These are phyloP conservation scores for Spinibarbus caldwelli DNA, from an alignment of 2,797 vertebrate species.

Conservation along the genomic window DNA sequence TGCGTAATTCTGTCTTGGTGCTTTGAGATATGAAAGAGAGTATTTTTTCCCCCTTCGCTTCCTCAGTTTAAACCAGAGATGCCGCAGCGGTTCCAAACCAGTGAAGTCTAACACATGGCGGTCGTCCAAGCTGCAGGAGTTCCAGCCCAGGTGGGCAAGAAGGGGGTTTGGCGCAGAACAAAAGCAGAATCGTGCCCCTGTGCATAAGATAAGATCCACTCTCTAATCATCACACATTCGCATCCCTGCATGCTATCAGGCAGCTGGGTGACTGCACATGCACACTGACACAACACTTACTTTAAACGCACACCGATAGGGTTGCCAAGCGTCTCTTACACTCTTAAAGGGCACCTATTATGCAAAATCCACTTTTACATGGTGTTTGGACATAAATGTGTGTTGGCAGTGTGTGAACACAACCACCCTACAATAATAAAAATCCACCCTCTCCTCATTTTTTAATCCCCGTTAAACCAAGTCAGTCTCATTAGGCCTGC, in stretches of 20 bases:
- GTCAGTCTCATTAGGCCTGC: no score
- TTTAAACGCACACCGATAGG: background rate
- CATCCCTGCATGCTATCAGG: slow-evolving; percentile 65
- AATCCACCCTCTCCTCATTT: no score
- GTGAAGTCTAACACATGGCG: slow-evolving; percentile 38
- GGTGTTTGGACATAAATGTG: no score
- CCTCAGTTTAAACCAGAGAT: slow-evolving; percentile 38
- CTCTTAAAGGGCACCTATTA: no score
- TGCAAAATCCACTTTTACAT: no score
- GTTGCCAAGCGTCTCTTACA: background rate
- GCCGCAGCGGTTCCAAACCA: slow-evolving; percentile 21
- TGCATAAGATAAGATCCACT: slow-evolving; percentile 59
- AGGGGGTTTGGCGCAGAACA: slow-evolving; percentile 13
- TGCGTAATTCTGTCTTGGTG: slow-evolving; percentile 33
- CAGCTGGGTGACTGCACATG: slow-evolving; percentile 61
- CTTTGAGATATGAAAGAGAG: slow-evolving; percentile 45
- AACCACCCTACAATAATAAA: no score
- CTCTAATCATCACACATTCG: slow-evolving; percentile 79
- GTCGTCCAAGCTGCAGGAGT: slow-evolving; percentile 37
- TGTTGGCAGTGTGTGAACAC: no score
- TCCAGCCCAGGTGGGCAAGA: background rate
- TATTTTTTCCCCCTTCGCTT: background rate
- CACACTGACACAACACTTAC: slow-evolving; percentile 33
- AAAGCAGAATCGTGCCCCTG: slow-evolving; percentile 50
- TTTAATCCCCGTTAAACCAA: no score